These are phyloP conservation scores for Conus ventricosus DNA, from an alignment of 1,140 invertebrate species.

Conservation along the genomic window DNA sequence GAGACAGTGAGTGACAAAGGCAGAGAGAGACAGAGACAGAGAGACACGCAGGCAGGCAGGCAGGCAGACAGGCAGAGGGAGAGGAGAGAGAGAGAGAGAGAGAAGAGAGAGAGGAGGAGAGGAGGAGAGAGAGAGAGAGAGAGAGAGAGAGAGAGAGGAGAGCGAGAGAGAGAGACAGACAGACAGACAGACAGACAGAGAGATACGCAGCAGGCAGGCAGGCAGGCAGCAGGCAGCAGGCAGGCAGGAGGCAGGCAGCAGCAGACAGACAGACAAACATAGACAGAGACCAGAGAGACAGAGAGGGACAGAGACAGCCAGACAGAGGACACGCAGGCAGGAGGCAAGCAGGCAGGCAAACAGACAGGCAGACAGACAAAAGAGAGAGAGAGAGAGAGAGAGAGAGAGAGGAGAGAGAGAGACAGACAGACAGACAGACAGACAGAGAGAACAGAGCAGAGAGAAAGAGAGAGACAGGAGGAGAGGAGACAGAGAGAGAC, in stretches of 20 bases:
- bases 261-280: not conserved
- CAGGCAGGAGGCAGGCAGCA: not conserved
- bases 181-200: not conserved
- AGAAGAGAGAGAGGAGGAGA: not conserved
- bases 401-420: not conserved
- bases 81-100: no score
- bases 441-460: not conserved
- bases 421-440: not conserved
- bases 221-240: not conserved
- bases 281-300: not conserved
- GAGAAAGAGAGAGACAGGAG: not conserved
- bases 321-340: not conserved
- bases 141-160: not conserved
- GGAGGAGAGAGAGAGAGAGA: not conserved
- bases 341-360: no score
- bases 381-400: not conserved
- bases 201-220: not conserved
- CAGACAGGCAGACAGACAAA: not conserved
- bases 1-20: not conserved
- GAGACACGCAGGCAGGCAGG: no score
- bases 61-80: not conserved
- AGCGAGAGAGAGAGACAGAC: not conserved
- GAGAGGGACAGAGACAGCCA: not conserved
- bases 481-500: not conserved
- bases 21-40: not conserved